phyloP scores from a whole-genome alignment of 2,888 invertebrate genomes.

The Sphecodes monilicornis region DNA sequence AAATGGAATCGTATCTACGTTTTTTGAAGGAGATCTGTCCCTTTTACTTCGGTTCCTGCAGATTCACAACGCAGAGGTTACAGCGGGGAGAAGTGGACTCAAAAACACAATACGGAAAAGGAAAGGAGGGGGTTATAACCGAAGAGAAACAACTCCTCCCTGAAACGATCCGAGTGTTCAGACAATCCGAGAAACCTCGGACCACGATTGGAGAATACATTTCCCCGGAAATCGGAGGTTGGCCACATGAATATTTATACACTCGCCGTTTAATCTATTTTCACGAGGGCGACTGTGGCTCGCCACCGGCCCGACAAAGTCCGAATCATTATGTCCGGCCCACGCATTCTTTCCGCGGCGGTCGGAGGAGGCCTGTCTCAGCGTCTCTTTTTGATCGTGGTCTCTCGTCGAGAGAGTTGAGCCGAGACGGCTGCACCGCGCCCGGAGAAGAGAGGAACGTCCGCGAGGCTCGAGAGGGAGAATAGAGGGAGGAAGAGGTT shows the following conservation, averaged over 20 bases:
- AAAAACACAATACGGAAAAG: neutral
- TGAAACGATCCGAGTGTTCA: neutral
- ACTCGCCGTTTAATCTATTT: slow-evolving; percentile 67
- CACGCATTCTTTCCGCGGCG: slow-evolving; percentile 80
- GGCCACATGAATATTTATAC: slow-evolving; percentile 58
- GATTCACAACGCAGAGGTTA: neutral
- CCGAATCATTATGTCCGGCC: slow-evolving; percentile 82
- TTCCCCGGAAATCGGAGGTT: neutral
- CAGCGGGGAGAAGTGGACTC: neutral
- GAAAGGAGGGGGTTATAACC: neutral
- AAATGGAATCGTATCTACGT: neutral
- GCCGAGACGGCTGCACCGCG: slow-evolving; percentile 50
- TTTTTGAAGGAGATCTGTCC: neutral
- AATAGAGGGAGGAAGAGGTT: slow-evolving; percentile 19
- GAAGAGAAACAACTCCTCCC: neutral
- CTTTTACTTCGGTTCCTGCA: neutral
- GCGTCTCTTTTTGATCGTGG: slow-evolving; percentile 74
- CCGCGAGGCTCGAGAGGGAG: slow-evolving; percentile 49
- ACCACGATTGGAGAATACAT: neutral
- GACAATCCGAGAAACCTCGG: neutral
- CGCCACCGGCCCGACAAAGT: slow-evolving; percentile 77
- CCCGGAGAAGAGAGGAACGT: slow-evolving; percentile 38
- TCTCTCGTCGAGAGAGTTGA: slow-evolving; percentile 54
- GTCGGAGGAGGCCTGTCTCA: slow-evolving; percentile 56
- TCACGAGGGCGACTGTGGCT: slow-evolving; percentile 60